Conservation (phyloP, 1,140 invertebrate genomes). For the Drosophila arawakana region DNA sequence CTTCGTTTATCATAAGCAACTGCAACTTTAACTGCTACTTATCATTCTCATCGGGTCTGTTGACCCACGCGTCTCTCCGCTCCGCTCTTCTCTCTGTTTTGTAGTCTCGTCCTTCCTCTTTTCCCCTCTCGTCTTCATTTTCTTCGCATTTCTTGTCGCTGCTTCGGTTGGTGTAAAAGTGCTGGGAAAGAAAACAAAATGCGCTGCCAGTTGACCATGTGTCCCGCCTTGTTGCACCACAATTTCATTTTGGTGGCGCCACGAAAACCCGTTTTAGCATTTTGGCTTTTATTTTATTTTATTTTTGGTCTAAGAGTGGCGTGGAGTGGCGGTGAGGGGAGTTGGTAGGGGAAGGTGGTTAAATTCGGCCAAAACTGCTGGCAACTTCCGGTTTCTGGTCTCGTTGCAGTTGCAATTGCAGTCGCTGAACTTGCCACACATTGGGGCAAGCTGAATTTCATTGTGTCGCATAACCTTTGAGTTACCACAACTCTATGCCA, state of each 20-base stretch:
- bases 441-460: conserved; percentile 29
- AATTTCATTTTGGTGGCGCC: conserved; percentile 64
- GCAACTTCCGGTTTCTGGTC: conserved; percentile 3
- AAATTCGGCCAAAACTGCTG: conserved; percentile 8
- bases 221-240: conserved; percentile 48
- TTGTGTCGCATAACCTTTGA: conserved; percentile 55
- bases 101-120: no score
- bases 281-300: conserved; percentile 4
- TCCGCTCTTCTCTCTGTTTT: no score
- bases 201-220: conserved; percentile 16
- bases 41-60: conserved; percentile 38
- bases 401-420: conserved; percentile 46
- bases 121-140: not conserved
- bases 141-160: not conserved
- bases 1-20: conserved; percentile 39
- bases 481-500: not conserved
- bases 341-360: not conserved
- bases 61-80: conserved; percentile 18
- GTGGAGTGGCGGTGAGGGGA: not conserved
- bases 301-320: not conserved
- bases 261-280: conserved; percentile 55
- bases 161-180: not conserved
- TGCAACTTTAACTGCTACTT: conserved; percentile 27
- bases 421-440: conserved; percentile 35
- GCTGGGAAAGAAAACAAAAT: conserved; percentile 11